Percentiles rank a stretch among this genome's conserved stretches.
Conservation (phyloP, 1,140 invertebrate genomes). For the Drosophila bocki region DNA sequence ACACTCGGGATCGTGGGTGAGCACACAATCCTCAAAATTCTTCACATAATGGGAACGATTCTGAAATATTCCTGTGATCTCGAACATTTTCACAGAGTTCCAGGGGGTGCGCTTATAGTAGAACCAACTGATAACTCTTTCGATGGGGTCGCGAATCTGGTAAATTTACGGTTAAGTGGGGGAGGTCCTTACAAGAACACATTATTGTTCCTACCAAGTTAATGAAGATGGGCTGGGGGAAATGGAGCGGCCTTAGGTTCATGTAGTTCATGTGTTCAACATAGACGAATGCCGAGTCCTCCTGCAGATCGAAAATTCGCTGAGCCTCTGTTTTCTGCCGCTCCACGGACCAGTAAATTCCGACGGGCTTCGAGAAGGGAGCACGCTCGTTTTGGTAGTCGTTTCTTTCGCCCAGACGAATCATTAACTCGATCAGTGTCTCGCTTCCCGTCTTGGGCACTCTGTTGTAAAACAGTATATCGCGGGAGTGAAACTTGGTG, state of each 20-base stretch:
- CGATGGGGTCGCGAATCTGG: constrained; percentile 90
- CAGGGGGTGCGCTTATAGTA: constrained; percentile 92
- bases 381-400: constrained; percentile 84
- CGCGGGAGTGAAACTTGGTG: constrained; percentile 88
- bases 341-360: constrained; percentile 18
- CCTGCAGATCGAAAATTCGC: constrained; percentile 40
- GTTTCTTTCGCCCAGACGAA: constrained; percentile 90
- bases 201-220: constrained; percentile 88
- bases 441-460: constrained; percentile 94
- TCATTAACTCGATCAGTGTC: constrained; percentile 93
- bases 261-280: constrained; percentile 86
- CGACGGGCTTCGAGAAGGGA: constrained; percentile 29
- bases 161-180: constrained; percentile 7
- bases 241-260: constrained; percentile 88
- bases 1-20: constrained; percentile 93
- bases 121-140: constrained; percentile 95
- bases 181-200: too few relatives aligned
- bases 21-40: constrained; percentile 93
- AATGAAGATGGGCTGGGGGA: constrained; percentile 93
- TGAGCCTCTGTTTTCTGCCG: constrained; percentile 46
- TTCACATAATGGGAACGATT: constrained; percentile 93
- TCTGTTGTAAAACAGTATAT: constrained; percentile 94
- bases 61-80: constrained; percentile 90
- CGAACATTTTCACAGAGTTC: constrained; percentile 76
- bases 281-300: constrained; percentile 59